phyloP scores from a whole-genome alignment of 2,888 invertebrate species.

The Himalopsyche japonica region DNA sequence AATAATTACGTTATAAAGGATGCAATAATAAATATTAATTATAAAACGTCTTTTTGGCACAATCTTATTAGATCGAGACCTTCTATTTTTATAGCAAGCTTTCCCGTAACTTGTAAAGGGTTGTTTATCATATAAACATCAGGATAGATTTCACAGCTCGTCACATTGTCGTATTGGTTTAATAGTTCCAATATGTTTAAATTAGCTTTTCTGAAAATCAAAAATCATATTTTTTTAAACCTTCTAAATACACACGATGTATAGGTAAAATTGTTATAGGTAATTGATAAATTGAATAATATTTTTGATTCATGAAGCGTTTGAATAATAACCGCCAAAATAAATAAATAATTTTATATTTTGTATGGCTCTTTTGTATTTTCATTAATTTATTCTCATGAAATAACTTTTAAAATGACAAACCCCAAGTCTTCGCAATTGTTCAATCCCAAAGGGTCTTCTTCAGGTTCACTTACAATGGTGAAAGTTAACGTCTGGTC shows the following conservation, averaged over 20 bases:
- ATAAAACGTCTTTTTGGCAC: background rate
- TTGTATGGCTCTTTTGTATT: no score
- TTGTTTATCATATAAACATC: background rate
- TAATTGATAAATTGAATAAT: no score
- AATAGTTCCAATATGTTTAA: background rate
- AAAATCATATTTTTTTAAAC: no score
- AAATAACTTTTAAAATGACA: background rate
- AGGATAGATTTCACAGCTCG: background rate
- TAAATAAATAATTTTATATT: no score
- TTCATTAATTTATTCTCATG: background rate
- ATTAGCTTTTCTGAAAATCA: background rate
- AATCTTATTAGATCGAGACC: background rate
- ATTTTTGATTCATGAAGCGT: no score
- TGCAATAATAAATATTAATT: background rate
- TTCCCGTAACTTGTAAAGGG: background rate
- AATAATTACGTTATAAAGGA: no score
- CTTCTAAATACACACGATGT: no score
- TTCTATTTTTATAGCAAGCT: background rate
- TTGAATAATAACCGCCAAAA: no score
- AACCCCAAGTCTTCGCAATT: background rate
- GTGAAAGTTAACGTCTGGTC: background rate
- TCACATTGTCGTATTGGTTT: background rate
- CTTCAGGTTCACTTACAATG: background rate
- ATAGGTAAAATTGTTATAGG: no score
- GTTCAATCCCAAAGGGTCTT: background rate